These are phyloP conservation scores for Arothron firmamentum DNA, from an alignment of 2,113 vertebrate species.

Conservation along the genomic window DNA sequence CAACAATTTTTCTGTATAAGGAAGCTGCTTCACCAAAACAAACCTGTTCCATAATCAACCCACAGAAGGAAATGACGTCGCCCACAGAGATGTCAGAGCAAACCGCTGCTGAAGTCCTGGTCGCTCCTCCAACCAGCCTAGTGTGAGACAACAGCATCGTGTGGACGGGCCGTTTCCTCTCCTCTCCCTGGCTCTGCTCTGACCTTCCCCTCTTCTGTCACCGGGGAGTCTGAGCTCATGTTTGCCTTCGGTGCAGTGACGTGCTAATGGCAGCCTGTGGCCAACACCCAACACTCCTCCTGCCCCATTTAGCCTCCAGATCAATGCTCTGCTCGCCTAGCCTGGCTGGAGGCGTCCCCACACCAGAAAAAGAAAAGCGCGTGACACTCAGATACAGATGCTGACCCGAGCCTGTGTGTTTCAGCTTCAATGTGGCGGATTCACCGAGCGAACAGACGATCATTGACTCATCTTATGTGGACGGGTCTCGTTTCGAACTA, in stretches of 20 bases:
- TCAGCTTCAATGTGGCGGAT: neutral
- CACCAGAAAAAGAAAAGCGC: conserved; percentile 3
- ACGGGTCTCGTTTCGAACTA: conserved; percentile 2
- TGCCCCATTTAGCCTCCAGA: conserved; percentile 42
- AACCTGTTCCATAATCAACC: conserved; percentile 26
- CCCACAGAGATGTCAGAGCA: no score
- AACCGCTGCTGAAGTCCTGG: no score
- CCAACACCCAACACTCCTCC: conserved; percentile 32
- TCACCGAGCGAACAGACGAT: neutral
- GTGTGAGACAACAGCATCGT: conserved; percentile 30
- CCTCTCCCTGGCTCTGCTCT: neutral
- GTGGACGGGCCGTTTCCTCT: conserved; percentile 16
- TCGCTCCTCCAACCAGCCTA: neutral
- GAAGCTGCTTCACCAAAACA: conserved; percentile 29
- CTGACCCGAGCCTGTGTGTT: neutral
- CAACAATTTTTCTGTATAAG: conserved; percentile 19
- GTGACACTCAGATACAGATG: conserved; percentile 2
- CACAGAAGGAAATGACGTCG: conserved; percentile 6
- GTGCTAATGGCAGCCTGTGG: conserved; percentile 51
- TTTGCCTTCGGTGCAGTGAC: conserved; percentile 34
- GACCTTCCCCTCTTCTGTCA: conserved; percentile 41
- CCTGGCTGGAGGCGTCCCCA: conserved; percentile 18
- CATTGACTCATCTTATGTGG: neutral
- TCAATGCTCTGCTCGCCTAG: conserved; percentile 39
- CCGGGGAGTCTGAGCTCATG: conserved; percentile 39